phyloP scores from a whole-genome alignment of 2,113 vertebrate genomes.

The Dipodomys spectabilis region DNA sequence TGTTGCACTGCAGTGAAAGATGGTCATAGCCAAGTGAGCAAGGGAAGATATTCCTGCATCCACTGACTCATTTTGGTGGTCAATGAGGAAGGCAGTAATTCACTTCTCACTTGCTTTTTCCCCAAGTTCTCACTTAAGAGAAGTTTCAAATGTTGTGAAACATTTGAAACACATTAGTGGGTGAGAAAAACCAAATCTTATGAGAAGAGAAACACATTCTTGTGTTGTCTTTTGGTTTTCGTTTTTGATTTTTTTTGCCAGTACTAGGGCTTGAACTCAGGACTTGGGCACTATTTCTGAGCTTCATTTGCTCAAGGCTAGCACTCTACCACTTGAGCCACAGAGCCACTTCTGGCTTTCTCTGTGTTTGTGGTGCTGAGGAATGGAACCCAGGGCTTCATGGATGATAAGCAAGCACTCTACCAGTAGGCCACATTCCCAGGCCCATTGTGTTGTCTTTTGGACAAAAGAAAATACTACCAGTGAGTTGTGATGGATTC shows the following conservation, averaged over 20 bases:
- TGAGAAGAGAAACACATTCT: not conserved
- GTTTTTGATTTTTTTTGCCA: too few species aligned
- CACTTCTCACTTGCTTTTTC: not conserved
- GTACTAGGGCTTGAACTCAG: too few species aligned
- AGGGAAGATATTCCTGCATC: not conserved
- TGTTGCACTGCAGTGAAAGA: not conserved
- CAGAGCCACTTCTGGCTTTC: too few species aligned
- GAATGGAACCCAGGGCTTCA: too few species aligned
- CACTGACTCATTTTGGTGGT: not conserved
- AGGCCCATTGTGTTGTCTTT: too few species aligned
- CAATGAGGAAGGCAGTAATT: not conserved
- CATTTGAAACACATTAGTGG: conserved; percentile 30
- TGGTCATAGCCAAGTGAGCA: not conserved
- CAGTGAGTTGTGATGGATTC: not conserved
- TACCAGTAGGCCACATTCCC: too few species aligned
- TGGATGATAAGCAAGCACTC: too few species aligned
- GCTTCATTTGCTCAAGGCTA: too few species aligned
- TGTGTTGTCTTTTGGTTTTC: not conserved
- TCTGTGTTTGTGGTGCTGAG: too few species aligned
- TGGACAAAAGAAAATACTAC: too few species aligned
- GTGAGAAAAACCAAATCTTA: not conserved
- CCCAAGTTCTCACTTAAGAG: not conserved
- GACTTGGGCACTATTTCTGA: too few species aligned
- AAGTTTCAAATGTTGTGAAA: not conserved
- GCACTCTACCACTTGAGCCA: too few species aligned